Percentiles rank a stretch among this genome's conserved stretches.
Evolutionary conservation across 2,113 vertebrate genomes (phyloP).

Genomic region (Montifringilla adamsi): DNA sequence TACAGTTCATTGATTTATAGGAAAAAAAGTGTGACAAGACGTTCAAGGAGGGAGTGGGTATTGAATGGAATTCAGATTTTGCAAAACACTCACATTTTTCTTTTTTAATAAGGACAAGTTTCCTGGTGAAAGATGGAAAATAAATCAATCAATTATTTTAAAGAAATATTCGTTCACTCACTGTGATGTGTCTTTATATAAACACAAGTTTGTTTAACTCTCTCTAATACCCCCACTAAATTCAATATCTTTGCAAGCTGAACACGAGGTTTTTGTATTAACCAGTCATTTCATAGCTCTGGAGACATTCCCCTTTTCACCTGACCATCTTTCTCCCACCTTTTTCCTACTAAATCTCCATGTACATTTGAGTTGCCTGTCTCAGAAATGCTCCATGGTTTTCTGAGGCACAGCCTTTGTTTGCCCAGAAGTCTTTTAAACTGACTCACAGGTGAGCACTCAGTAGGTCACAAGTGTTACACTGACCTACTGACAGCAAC

Average conservation of each 20-base stretch:
- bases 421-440: not conserved
- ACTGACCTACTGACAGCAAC: not conserved
- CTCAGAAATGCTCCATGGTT: not conserved
- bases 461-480: not conserved
- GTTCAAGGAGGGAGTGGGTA: not conserved
- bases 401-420: not conserved
- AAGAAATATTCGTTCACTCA: not conserved
- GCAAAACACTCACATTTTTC: not conserved
- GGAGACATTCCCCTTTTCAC: not conserved
- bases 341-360: not conserved
- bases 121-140: not conserved
- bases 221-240: not conserved
- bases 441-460: not conserved
- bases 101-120: not conserved
- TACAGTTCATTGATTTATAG: slow-evolving; percentile 2
- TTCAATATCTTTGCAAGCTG: not conserved
- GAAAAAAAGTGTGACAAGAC: not conserved
- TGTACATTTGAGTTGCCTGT: not conserved
- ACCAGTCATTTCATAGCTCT: not conserved
- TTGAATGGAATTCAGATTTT: not conserved
- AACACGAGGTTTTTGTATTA: not conserved
- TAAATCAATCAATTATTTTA: not conserved
- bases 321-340: not conserved
- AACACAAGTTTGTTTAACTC: not conserved
- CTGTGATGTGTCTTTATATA: not conserved